A percentile compares a stretch with the other conserved stretches of the same genome.
These are phyloP conservation scores for Heteromormyrus szaboi DNA, from an alignment of 2,797 vertebrate species.

Conservation along the genomic window DNA sequence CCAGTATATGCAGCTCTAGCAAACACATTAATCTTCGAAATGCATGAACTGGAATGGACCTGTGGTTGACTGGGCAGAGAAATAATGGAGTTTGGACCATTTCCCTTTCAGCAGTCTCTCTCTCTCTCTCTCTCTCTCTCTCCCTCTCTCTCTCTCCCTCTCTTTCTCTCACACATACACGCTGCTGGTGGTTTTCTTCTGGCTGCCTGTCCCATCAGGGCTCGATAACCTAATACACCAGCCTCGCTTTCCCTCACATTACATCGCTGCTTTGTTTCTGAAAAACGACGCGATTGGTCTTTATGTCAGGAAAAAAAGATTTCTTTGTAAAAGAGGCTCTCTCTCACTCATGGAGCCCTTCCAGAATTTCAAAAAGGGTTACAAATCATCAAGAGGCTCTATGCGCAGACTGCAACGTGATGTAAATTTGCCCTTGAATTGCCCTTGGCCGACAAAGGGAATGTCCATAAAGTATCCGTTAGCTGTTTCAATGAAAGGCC, in stretches of 20 bases:
- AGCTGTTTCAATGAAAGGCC: not conserved
- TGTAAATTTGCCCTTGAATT: not conserved
- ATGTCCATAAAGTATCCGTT: not conserved
- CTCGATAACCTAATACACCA: not conserved
- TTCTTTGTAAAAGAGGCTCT: not conserved
- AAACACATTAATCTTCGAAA: conserved; percentile 1
- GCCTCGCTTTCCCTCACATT: not conserved
- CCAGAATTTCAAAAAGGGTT: not conserved
- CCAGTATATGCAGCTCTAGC: not conserved
- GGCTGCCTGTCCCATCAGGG: not conserved
- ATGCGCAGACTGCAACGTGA: not conserved
- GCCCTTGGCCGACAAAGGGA: not conserved
- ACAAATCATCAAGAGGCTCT: not conserved
- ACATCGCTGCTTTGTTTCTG: not conserved
- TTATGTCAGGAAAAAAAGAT: not conserved
- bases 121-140: not conserved
- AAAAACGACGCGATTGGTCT: not conserved
- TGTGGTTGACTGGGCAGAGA: not conserved
- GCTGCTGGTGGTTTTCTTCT: too few relatives aligned
- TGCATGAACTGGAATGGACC: not conserved
- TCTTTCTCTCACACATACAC: not conserved
- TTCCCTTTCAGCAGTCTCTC: not conserved
- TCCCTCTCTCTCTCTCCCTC: too few relatives aligned
- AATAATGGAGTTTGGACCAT: not conserved
- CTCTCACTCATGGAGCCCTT: not conserved